Evolutionary conservation across 2,888 invertebrate genomes (phyloP).

Genomic region (Lamellibrachia columna): DNA sequence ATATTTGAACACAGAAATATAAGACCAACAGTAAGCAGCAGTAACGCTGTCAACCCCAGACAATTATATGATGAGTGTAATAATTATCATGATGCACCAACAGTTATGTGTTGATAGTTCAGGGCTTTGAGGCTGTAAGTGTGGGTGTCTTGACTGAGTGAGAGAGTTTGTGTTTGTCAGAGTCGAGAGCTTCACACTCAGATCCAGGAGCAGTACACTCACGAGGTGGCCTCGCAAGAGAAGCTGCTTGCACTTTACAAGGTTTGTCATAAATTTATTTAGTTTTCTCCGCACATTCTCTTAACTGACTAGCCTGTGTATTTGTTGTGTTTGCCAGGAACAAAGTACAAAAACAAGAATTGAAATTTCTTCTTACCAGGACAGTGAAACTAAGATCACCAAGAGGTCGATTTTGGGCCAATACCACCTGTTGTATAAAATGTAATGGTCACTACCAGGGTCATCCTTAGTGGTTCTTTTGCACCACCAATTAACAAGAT

Average conservation of each 20-base stretch:
- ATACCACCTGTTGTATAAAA: too few species aligned
- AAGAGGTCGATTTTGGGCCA: too few species aligned
- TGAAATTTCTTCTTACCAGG: too few species aligned
- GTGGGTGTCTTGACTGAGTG: not conserved
- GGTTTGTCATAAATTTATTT: slow-evolving; percentile 54
- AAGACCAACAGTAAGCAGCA: too few species aligned
- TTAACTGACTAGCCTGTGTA: not conserved
- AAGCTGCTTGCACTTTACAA: slow-evolving; percentile 87
- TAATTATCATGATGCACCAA: too few species aligned
- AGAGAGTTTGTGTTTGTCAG: slow-evolving; percentile 37
- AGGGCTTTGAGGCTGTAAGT: too few species aligned
- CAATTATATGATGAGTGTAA: too few species aligned
- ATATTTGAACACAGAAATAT: not conserved
- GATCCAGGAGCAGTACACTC: slow-evolving; percentile 78
- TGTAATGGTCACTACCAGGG: not conserved
- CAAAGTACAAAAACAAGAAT: too few species aligned
- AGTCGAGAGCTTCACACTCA: slow-evolving; percentile 77
- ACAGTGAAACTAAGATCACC: too few species aligned
- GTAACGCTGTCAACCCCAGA: too few species aligned
- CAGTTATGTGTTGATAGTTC: too few species aligned
- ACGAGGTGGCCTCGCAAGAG: slow-evolving; percentile 86
- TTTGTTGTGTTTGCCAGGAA: too few species aligned
- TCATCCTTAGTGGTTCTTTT: not conserved
- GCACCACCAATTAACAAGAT: not conserved
- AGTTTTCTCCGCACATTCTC: not conserved